Evolutionary conservation across 2,888 invertebrate species (phyloP).

Genomic region (Amorpha juglandis): DNA sequence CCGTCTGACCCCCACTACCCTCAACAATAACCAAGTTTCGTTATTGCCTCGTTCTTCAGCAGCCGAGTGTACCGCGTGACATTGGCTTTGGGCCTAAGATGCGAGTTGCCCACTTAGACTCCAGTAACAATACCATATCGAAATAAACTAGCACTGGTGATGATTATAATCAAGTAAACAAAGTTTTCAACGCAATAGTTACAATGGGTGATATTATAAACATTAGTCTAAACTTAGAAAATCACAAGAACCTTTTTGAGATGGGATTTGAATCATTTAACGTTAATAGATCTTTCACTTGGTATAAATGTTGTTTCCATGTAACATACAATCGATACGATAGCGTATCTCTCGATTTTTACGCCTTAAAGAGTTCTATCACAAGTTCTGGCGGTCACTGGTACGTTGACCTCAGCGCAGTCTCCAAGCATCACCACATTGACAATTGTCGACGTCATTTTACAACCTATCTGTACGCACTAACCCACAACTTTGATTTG

Average conservation of each 20-base stretch:
- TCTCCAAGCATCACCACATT: constrained; percentile 49
- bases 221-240: too few species aligned
- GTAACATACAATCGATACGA: background rate
- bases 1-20: too few species aligned
- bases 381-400: constrained; percentile 57
- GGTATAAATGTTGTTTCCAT: background rate
- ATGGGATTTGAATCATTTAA: background rate
- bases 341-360: constrained; percentile 8
- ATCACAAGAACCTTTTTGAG: too few species aligned
- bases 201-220: too few species aligned
- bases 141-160: background rate
- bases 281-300: background rate
- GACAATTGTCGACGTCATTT: constrained; percentile 52
- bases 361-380: constrained; percentile 42
- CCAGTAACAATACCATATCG: background rate
- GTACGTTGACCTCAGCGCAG: constrained; percentile 68
- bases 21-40: too few species aligned
- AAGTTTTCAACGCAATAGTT: too few species aligned
- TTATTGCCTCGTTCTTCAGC: too few species aligned
- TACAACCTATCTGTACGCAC: constrained; percentile 36
- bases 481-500: background rate
- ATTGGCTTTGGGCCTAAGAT: too few species aligned
- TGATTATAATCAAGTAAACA: background rate
- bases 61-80: too few species aligned
- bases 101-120: too few species aligned